Conservation (phyloP, 2,113 vertebrate species). For the Erythrocercus mccallii region DNA sequence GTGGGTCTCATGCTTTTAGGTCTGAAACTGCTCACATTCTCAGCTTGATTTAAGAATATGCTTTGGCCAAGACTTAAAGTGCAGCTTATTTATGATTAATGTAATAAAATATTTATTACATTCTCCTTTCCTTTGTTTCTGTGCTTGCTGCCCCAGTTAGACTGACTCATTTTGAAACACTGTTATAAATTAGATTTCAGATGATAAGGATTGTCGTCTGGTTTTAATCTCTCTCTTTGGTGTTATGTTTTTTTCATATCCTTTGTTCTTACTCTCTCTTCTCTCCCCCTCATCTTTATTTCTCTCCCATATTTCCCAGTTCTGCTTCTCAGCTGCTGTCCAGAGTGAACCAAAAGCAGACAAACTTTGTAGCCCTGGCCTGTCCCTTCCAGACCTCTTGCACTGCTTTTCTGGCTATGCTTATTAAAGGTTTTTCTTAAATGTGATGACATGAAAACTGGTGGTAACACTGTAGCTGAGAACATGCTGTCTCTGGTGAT, state of each 20-base stretch:
- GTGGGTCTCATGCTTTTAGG: constrained; percentile 65
- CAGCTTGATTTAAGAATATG: constrained; percentile 76
- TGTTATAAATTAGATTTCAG: constrained; percentile 60
- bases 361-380: not conserved
- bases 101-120: constrained; percentile 72
- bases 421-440: not conserved
- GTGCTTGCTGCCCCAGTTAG: constrained; percentile 27
- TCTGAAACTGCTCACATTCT: constrained; percentile 66
- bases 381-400: not conserved
- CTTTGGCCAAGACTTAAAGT: constrained; percentile 63
- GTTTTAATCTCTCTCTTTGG: constrained; percentile 33
- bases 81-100: constrained; percentile 73
- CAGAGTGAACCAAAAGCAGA: not conserved
- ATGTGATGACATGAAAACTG: not conserved
- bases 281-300: not conserved
- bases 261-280: constrained; percentile 15
- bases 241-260: not conserved
- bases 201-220: constrained; percentile 49
- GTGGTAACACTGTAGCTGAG: not conserved
- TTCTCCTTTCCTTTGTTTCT: constrained; percentile 41
- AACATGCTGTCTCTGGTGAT: not conserved
- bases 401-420: not conserved
- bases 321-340: not conserved
- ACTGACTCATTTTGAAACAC: constrained; percentile 51
- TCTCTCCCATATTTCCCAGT: not conserved